Base-by-base conservation (phyloP, 1,140 invertebrate genomes). In the Harlomillsia oculata region DNA sequence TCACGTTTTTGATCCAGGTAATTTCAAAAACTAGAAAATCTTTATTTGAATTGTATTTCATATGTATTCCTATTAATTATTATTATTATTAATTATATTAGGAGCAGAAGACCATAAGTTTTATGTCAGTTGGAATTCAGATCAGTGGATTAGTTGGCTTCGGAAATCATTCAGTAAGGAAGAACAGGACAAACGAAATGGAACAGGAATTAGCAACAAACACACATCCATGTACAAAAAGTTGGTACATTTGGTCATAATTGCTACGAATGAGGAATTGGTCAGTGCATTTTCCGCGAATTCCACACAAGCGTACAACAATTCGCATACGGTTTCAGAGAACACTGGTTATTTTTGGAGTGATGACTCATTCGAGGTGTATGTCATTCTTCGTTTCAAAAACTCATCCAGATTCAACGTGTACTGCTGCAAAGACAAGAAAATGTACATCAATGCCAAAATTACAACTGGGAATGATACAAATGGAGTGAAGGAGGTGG, bases 401-500 rank as follows among this genome's bases (percentile, higher is more conserved):
- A 58, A 52, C n/a, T 16, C 16, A 8, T 45, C 39, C 34, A 14
- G 9, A 0, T 58, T 51, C 21, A 58, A 52, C 16, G 56, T 58
- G 2, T 36, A 36, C 23, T 52, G 39, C 23, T 58, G 56, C 23
- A 32, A 30, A 1, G 41, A 52, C 9, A 58, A 46, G 29, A 58
- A 58, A 52, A 52, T 58, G 56, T 58, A 30, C 18, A 50, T 58
- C 4, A 58, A 52, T 52, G 56, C 56, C 3, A 51, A 46, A 45
- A 25, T 58, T 18, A n/a, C n/a, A n/a, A n/a, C n/a, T n/a, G n/a
- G n/a, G n/a, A n/a, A n/a, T n/a, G 49, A 52, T 23, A 13, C 23
- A 21, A 21, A 34, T 6, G 51, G 37, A 9, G 28, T 16, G 6
- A 18, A 45, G 11, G 39, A 48, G 2, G n/a, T 58, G 1, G 48